Evolutionary conservation across 2,113 vertebrate genomes (phyloP).

Genomic region (Eclectus roratus): DNA sequence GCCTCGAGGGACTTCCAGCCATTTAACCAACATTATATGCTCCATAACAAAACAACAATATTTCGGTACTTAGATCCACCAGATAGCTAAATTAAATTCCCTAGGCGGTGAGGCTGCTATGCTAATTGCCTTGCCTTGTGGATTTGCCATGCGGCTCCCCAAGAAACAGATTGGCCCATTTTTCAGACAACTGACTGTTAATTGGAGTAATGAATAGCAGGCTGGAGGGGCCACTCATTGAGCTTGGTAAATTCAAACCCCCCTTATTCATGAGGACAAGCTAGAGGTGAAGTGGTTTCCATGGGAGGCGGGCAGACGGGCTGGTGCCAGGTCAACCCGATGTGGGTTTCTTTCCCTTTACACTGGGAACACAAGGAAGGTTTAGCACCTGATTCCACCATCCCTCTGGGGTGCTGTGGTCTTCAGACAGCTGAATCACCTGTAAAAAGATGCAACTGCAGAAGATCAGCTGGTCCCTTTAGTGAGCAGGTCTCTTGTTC

Average conservation of each 20-base stretch:
- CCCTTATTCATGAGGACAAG: slow-evolving; percentile 54
- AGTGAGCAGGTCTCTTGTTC: neutral
- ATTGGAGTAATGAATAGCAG: slow-evolving; percentile 86
- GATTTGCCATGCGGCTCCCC: slow-evolving; percentile 57
- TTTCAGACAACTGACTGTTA: slow-evolving; percentile 82
- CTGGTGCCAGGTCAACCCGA: slow-evolving; percentile 52
- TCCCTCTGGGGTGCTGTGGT: neutral
- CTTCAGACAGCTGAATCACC: neutral
- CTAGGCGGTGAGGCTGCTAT: slow-evolving; percentile 65
- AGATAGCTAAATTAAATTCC: slow-evolving; percentile 74
- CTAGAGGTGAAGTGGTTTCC: slow-evolving; percentile 45
- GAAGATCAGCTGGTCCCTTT: neutral
- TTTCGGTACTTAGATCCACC: slow-evolving; percentile 68
- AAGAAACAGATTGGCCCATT: slow-evolving; percentile 85
- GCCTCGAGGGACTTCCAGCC: slow-evolving; percentile 61
- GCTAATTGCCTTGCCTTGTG: slow-evolving; percentile 77
- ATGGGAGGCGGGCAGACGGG: slow-evolving; percentile 43
- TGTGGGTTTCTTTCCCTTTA: neutral
- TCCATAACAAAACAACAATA: slow-evolving; percentile 63
- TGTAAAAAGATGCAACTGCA: neutral
- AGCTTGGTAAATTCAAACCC: slow-evolving; percentile 78
- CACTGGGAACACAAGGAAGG: neutral
- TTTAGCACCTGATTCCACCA: neutral
- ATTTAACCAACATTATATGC: slow-evolving; percentile 74
- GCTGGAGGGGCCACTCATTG: slow-evolving; percentile 61